phyloP scores from a whole-genome alignment of 2,888 invertebrate genomes.

The Teleogryllus oceanicus region DNA sequence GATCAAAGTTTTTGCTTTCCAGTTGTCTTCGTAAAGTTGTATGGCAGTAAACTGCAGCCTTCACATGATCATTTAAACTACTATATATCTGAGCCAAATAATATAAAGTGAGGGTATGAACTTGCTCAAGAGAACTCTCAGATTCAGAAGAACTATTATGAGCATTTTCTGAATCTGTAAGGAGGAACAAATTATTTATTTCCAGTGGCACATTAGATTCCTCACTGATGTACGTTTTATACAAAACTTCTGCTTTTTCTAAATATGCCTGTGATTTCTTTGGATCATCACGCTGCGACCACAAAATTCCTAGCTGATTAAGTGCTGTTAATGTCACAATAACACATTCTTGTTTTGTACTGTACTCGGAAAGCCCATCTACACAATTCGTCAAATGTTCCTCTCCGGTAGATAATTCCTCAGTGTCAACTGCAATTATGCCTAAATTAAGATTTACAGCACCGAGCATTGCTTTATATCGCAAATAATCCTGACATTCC shows the following conservation, averaged over 20 bases:
- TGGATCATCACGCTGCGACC: slow-evolving; percentile 66
- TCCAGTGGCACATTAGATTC: slow-evolving; percentile 49
- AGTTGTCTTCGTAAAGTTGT: slow-evolving; percentile 78
- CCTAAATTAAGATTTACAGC: slow-evolving; percentile 69
- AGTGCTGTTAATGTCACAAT: slow-evolving; percentile 65
- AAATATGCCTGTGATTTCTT: slow-evolving; percentile 66
- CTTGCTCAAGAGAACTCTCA: slow-evolving; percentile 66
- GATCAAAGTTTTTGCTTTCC: slow-evolving; percentile 69
- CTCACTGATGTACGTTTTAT: slow-evolving; percentile 44
- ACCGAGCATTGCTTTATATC: slow-evolving; percentile 56
- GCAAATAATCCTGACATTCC: slow-evolving; percentile 43
- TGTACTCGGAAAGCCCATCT: slow-evolving; percentile 54
- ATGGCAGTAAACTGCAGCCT: slow-evolving; percentile 83
- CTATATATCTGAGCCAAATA: slow-evolving; percentile 86
- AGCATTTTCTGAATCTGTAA: slow-evolving; percentile 52
- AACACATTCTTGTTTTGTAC: slow-evolving; percentile 58
- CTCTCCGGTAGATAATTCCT: slow-evolving; percentile 71
- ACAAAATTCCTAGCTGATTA: slow-evolving; percentile 79
- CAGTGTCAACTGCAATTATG: slow-evolving; percentile 73
- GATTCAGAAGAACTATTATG: slow-evolving; percentile 47
- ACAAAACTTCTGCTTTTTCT: slow-evolving; percentile 54
- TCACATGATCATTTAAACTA: slow-evolving; percentile 65
- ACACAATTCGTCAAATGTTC: slow-evolving; percentile 65
- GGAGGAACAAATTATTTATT: slow-evolving; percentile 57
- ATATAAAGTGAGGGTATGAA: slow-evolving; percentile 78